These are phyloP conservation scores for Amaurobius ferox DNA, from an alignment of 2,888 invertebrate species.

Conservation along the genomic window DNA sequence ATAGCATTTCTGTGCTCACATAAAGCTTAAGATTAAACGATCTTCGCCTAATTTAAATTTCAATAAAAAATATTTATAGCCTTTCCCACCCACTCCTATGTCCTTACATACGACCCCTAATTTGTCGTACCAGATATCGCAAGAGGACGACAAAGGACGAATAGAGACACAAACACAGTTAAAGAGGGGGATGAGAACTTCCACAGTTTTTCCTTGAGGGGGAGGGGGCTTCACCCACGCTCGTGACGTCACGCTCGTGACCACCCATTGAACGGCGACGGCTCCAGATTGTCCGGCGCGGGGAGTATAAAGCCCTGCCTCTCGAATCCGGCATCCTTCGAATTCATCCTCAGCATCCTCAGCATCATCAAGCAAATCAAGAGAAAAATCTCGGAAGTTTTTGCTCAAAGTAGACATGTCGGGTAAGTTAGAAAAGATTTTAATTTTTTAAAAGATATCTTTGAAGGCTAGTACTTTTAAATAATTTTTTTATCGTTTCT, in stretches of 20 bases:
- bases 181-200: conserved; percentile 1
- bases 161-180: background rate
- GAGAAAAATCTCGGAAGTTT: background rate
- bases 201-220: background rate
- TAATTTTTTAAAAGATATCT: too few relatives aligned
- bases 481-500: too few relatives aligned
- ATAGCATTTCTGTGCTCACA: too few relatives aligned
- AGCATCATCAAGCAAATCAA: background rate
- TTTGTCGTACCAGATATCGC: background rate
- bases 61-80: too few relatives aligned
- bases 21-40: too few relatives aligned
- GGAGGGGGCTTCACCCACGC: conserved; percentile 47
- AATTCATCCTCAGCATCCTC: conserved; percentile 2
- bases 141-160: conserved; percentile 14
- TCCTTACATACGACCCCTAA: background rate
- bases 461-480: too few relatives aligned
- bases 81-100: background rate
- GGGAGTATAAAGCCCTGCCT: conserved; percentile 53
- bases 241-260: conserved; percentile 59
- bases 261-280: conserved; percentile 55
- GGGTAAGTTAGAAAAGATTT: too few relatives aligned
- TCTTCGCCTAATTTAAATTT: too few relatives aligned
- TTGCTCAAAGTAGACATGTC: conserved; percentile 9
- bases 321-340: conserved; percentile 13
- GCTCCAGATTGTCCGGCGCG: conserved; percentile 66